Conservation (phyloP, 1,140 invertebrate genomes). For the Matsumurasca onukii region DNA sequence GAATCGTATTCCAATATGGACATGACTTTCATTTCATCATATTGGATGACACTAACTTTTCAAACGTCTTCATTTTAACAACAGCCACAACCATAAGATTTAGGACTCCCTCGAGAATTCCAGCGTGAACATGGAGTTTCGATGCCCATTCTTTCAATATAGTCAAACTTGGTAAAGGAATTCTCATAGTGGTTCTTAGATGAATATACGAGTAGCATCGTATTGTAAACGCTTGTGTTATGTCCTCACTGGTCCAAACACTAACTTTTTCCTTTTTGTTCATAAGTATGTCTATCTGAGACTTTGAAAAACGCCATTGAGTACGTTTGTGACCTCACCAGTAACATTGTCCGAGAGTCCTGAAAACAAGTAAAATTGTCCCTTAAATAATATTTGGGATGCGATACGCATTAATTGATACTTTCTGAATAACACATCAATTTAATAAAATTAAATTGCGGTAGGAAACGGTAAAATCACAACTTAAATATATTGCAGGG, state of each 20-base stretch:
- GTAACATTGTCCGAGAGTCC: no score
- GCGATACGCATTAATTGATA: no score
- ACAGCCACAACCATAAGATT: not conserved
- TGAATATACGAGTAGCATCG: not conserved
- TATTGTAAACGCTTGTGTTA: conserved; percentile 9
- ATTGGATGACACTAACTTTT: conserved; percentile 43
- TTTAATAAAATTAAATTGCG: no score
- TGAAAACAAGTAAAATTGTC: no score
- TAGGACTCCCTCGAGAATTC: not conserved
- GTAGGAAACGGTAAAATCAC: no score
- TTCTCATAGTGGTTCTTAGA: not conserved
- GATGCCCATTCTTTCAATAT: conserved; percentile 14
- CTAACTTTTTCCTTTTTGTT: not conserved
- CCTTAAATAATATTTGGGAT: no score
- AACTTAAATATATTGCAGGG: no score
- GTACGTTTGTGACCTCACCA: no score
- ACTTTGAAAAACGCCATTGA: not conserved
- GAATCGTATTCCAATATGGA: conserved; percentile 45
- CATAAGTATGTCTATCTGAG: not conserved
- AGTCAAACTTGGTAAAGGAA: conserved; percentile 15
- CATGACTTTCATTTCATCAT: conserved; percentile 45
- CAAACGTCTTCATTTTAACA: conserved; percentile 26
- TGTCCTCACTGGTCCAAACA: not conserved
- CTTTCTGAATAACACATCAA: no score
- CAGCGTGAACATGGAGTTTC: not conserved